Evolutionary conservation across 1,140 invertebrate species (phyloP).

Genomic region (Catajapyx aquilonaris): DNA sequence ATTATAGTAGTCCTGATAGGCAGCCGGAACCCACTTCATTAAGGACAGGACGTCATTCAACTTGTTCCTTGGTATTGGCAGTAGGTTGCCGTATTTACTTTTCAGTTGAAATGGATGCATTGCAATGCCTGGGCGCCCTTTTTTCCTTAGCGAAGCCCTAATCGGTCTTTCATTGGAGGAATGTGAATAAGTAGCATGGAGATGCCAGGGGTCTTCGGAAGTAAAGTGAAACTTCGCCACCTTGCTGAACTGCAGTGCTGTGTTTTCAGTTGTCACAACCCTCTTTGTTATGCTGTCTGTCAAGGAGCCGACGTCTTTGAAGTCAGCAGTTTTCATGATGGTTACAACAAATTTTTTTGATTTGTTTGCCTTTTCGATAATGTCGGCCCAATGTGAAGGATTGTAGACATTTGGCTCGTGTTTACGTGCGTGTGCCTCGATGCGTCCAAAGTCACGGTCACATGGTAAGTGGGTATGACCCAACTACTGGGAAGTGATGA

Average conservation of each 20-base stretch:
- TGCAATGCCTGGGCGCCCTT: not conserved
- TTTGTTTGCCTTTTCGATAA: not conserved
- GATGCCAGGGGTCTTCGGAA: not conserved
- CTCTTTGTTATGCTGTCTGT: not conserved
- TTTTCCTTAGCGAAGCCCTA: not conserved
- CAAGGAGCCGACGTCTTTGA: not conserved
- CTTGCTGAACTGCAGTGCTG: not conserved
- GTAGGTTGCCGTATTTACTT: not conserved
- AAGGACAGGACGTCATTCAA: not conserved
- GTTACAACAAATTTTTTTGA: not conserved
- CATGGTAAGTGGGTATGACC: not conserved
- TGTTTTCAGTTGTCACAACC: not conserved
- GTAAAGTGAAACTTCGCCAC: not conserved
- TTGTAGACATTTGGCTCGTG: not conserved
- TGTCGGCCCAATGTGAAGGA: not conserved
- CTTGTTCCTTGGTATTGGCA: not conserved
- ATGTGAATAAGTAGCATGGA: not conserved
- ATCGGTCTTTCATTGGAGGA: not conserved
- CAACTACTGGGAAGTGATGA: not conserved
- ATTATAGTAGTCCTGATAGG: not conserved
- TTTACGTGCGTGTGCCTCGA: not conserved
- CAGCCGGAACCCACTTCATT: not conserved
- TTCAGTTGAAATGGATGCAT: not conserved
- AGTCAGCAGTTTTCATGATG: not conserved
- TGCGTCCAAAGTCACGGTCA: not conserved